Evolutionary conservation across 2,797 vertebrate species (phyloP).

Genomic region (Falco cherrug): DNA sequence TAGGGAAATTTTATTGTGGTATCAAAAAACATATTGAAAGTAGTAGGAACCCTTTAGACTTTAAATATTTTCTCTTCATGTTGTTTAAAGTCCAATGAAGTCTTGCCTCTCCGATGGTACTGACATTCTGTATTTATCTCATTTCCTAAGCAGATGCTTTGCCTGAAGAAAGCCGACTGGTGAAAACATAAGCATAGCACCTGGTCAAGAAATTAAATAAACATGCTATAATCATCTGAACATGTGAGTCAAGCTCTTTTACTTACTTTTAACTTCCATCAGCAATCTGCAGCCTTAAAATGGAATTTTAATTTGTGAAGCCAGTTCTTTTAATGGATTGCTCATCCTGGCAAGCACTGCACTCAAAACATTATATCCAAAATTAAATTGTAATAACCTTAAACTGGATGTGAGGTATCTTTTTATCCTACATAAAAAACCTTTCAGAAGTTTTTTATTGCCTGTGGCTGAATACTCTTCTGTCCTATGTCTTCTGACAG

Average conservation of each 20-base stretch:
- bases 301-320: constrained; percentile 23
- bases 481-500: not conserved
- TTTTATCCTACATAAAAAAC: constrained; percentile 39
- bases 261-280: constrained; percentile 35
- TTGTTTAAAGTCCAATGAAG: not conserved
- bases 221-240: not conserved
- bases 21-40: not conserved
- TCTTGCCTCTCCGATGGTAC: not conserved
- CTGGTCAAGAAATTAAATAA: constrained; percentile 27
- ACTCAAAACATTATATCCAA: not conserved
- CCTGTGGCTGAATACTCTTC: not conserved
- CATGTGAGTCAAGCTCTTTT: not conserved
- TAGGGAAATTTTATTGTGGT: not conserved
- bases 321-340: not conserved
- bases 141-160: constrained; percentile 18
- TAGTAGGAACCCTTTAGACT: not conserved
- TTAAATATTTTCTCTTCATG: not conserved
- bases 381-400: not conserved
- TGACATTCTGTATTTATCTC: not conserved
- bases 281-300: constrained; percentile 14
- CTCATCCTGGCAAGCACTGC: not conserved
- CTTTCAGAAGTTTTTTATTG: constrained; percentile 24
- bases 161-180: not conserved
- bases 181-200: not conserved
- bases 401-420: not conserved